Evolutionary conservation across 1,140 invertebrate species (phyloP).

Genomic region (Bradysia coprophila): DNA sequence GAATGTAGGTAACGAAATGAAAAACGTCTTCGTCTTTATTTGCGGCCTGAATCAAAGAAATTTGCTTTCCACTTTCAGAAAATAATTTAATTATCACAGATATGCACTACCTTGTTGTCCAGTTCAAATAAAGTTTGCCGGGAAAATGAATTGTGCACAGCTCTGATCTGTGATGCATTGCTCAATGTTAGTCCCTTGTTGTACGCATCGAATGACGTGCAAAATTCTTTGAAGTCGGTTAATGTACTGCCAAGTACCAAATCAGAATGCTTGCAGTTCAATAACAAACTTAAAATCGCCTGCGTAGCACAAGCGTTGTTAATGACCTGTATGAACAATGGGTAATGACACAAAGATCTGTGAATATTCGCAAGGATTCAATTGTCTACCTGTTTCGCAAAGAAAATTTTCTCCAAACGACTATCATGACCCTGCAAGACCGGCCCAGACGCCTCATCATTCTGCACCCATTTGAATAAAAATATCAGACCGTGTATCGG

Average conservation of each 20-base stretch:
- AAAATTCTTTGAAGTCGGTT: slow-evolving; percentile 84
- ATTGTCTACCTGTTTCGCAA: slow-evolving; percentile 88
- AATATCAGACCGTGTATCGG: slow-evolving; percentile 98
- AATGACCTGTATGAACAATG: slow-evolving; percentile 54
- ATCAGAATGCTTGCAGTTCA: slow-evolving; percentile 81
- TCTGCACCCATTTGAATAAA: slow-evolving; percentile 92
- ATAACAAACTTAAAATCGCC: slow-evolving; percentile 85
- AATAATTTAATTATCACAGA: neutral
- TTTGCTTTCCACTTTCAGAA: neutral
- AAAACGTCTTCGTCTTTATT: slow-evolving; percentile 85
- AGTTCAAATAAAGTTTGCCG: slow-evolving; percentile 92
- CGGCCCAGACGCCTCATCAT: slow-evolving; percentile 67
- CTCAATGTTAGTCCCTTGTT: slow-evolving; percentile 90
- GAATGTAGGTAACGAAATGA: slow-evolving; percentile 94
- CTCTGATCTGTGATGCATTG: slow-evolving; percentile 86
- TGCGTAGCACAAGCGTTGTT: slow-evolving; percentile 99
- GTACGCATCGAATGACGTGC: slow-evolving; percentile 80
- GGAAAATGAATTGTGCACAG: slow-evolving; percentile 96
- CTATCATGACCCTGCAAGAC: slow-evolving; percentile 74
- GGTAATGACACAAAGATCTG: no score
- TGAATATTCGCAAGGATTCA: no score
- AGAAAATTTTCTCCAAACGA: slow-evolving; percentile 83
- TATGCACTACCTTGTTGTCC: slow-evolving; percentile 43
- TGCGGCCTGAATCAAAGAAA: slow-evolving; percentile 11
- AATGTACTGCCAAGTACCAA: slow-evolving; percentile 76